These are phyloP conservation scores for Drosophila yakuba DNA, from an alignment of 1,140 invertebrate genomes.

Conservation along the genomic window DNA sequence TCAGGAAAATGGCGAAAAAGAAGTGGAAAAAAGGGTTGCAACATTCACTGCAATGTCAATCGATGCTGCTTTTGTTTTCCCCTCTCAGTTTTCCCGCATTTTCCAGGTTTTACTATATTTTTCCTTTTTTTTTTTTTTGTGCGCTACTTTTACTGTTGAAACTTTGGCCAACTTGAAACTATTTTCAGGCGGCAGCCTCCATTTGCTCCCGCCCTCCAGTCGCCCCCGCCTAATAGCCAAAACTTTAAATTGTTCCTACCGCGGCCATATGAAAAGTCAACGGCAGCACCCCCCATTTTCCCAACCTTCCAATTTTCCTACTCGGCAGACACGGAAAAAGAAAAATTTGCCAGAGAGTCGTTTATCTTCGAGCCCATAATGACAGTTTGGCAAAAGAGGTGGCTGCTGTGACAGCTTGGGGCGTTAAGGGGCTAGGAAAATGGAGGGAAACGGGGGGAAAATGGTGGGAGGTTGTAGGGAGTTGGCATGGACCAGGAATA, in stretches of 20 bases:
- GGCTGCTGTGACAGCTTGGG: conserved; percentile 69
- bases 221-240: conserved; percentile 70
- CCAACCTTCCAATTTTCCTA: conserved; percentile 2
- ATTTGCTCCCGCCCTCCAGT: conserved; percentile 26
- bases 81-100: conserved; percentile 3
- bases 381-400: conserved; percentile 73
- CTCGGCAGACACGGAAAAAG: conserved; percentile 28
- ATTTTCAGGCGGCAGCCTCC: conserved; percentile 49
- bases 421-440: conserved; percentile 12
- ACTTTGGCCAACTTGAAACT: conserved; percentile 77
- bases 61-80: conserved; percentile 56
- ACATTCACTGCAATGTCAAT: conserved; percentile 66
- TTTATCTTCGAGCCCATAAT: conserved; percentile 80
- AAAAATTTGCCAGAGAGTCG: conserved; percentile 72
- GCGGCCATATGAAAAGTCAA: conserved; percentile 80
- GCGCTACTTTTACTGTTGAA: conserved; percentile 50
- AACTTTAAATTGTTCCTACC: conserved; percentile 79
- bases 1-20: conserved; percentile 9
- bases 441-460: neutral
- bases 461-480: conserved; percentile 1
- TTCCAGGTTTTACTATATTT: conserved; percentile 19
- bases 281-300: conserved; percentile 23
- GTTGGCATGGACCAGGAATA: neutral
- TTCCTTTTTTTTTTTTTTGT: conserved; percentile 12
- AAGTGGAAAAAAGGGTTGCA: conserved; percentile 23